Conservation (phyloP, 2,888 invertebrate genomes). For the Chloroclystis v-ata region DNA sequence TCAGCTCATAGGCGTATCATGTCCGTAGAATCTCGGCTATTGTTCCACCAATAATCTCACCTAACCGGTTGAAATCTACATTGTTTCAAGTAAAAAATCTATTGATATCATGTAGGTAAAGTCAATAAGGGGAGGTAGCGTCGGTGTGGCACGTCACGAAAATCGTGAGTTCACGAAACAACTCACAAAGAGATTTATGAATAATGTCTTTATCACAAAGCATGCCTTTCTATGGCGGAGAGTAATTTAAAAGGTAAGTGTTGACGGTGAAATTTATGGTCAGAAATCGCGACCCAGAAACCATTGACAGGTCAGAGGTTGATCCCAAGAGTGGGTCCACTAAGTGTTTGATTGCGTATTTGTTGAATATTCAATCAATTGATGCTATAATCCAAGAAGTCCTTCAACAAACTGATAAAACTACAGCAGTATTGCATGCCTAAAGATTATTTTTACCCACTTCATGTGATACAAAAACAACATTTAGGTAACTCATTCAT, state of each 20-base stretch:
- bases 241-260: constrained; percentile 30
- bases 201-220: constrained; percentile 42
- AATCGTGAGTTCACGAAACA: constrained; percentile 43
- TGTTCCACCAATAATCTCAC: constrained; percentile 26
- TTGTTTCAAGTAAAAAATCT: constrained; percentile 26
- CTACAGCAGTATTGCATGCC: too few relatives aligned
- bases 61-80: constrained; percentile 23
- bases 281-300: constrained; percentile 22
- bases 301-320: constrained; percentile 17
- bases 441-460: too few relatives aligned
- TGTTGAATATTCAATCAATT: not conserved
- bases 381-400: too few relatives aligned
- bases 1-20: constrained; percentile 22
- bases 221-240: constrained; percentile 27
- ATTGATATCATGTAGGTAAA: constrained; percentile 19
- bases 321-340: constrained; percentile 5
- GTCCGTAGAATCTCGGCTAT: constrained; percentile 24
- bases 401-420: too few relatives aligned
- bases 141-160: constrained; percentile 41
- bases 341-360: constrained; percentile 4
- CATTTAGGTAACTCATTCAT: too few relatives aligned
- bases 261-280: constrained; percentile 15
- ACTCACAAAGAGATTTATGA: constrained; percentile 37
- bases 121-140: constrained; percentile 15
- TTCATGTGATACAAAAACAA: too few relatives aligned